These are phyloP conservation scores for Rhabdophis nuchalis DNA, from an alignment of 2,797 vertebrate genomes.

Conservation along the genomic window DNA sequence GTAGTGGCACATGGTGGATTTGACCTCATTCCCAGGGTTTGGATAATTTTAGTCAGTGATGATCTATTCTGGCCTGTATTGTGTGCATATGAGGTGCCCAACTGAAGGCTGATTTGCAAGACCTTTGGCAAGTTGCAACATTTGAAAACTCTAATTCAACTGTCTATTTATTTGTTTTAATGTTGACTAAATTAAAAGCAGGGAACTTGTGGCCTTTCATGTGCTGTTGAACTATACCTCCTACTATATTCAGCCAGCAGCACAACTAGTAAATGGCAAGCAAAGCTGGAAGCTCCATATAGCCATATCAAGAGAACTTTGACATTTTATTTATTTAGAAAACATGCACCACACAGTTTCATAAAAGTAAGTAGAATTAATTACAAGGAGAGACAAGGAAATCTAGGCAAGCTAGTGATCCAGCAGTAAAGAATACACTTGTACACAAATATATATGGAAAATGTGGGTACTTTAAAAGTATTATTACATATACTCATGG, in stretches of 20 bases:
- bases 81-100: too few species aligned
- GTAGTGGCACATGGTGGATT: not conserved
- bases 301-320: not conserved
- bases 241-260: not conserved
- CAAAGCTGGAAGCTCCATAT: not conserved
- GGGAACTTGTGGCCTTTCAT: not conserved
- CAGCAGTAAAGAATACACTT: not conserved
- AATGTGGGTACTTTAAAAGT: not conserved
- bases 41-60: not conserved
- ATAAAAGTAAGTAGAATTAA: not conserved
- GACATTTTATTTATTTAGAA: not conserved
- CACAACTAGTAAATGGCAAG: not conserved
- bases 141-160: not conserved
- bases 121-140: not conserved
- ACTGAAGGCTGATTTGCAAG: not conserved
- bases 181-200: not conserved
- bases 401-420: not conserved
- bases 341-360: not conserved
- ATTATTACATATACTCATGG: not conserved
- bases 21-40: not conserved
- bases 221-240: not conserved
- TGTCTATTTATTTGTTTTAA: not conserved
- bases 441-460: not conserved
- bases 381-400: not conserved
- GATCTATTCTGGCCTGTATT: not conserved